Evolutionary conservation across 2,113 vertebrate species (phyloP).

Genomic region (Bos javanicus): DNA sequence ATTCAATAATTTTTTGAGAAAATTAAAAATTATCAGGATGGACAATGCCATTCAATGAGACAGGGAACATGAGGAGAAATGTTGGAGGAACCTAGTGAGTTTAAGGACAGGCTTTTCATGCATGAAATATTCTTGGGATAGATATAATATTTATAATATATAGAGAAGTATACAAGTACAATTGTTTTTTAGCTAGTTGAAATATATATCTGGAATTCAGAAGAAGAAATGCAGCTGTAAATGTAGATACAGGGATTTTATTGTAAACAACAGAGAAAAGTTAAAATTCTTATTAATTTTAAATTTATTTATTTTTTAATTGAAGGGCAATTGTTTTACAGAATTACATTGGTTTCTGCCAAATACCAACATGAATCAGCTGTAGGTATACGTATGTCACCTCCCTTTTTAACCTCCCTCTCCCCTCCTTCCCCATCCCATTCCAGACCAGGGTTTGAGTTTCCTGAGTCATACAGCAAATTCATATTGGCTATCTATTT

Average conservation of each 20-base stretch:
- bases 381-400: rapidly evolving
- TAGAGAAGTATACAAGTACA: background rate
- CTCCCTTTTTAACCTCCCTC: background rate
- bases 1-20: background rate
- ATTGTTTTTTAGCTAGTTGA: background rate
- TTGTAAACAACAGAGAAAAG: background rate
- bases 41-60: background rate
- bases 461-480: background rate
- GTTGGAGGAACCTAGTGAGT: background rate
- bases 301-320: background rate
- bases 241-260: background rate
- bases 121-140: background rate
- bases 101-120: background rate
- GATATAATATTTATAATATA: background rate
- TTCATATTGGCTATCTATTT: background rate
- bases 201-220: background rate
- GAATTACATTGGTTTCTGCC: background rate
- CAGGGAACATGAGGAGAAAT: background rate
- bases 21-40: background rate
- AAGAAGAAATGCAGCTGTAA: background rate
- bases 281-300: background rate
- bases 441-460: background rate
- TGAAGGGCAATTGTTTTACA: background rate
- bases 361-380: background rate
- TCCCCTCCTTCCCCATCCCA: background rate